A percentile compares a stretch with the other conserved stretches of the same genome.
Evolutionary conservation across 2,797 vertebrate species (phyloP).

Genomic region (Sebastes minor): DNA sequence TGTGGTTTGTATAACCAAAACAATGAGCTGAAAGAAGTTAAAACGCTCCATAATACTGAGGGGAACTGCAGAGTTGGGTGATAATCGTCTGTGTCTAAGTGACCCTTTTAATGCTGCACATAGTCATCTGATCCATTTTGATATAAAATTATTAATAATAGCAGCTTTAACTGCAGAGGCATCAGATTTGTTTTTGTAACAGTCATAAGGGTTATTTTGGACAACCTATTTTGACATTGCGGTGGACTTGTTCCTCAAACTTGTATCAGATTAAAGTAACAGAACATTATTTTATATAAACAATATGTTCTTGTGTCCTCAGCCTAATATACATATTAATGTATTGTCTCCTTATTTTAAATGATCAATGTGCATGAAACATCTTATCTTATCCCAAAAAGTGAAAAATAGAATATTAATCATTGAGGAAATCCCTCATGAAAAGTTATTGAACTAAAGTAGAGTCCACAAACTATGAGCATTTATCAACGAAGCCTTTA

Average conservation of each 20-base stretch:
- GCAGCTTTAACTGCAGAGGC: background rate
- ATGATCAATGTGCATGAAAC: background rate
- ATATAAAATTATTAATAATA: background rate
- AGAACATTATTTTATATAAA: background rate
- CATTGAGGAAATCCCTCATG: background rate
- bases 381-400: background rate
- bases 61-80: too few species aligned
- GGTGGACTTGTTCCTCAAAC: background rate
- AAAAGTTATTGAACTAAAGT: background rate
- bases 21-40: too few species aligned
- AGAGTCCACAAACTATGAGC: background rate
- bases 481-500: background rate
- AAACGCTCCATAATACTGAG: too few species aligned
- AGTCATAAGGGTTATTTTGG: too few species aligned
- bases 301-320: fast-evolving
- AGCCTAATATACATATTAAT: background rate
- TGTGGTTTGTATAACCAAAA: too few species aligned
- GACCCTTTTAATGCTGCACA: too few species aligned
- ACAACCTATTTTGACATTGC: background rate
- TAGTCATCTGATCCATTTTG: background rate
- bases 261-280: background rate
- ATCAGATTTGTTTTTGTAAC: background rate
- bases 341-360: background rate
- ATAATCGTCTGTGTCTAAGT: too few species aligned
- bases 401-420: background rate